Evolutionary conservation across 37 sponge, comb jelly and placozoan genomes (phyloP).

Genomic region (Bolinopsis microptera): DNA sequence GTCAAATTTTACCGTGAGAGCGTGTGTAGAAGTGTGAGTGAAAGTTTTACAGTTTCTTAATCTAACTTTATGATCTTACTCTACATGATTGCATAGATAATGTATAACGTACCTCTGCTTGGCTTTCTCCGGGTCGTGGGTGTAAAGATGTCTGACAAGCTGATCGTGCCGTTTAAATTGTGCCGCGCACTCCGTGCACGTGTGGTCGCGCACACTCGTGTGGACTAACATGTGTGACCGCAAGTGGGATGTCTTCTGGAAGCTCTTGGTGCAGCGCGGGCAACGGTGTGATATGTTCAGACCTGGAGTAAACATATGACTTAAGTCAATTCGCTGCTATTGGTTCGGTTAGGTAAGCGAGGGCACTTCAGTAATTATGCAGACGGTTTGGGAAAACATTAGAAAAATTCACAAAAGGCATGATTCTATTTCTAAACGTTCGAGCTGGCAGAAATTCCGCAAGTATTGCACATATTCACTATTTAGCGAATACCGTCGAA

Average conservation of each 20-base stretch:
- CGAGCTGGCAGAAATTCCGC: neutral
- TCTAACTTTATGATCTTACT: too few species aligned
- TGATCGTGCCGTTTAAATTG: constrained; percentile 36
- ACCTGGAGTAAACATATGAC: constrained; percentile 40
- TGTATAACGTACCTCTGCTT: constrained; percentile 35
- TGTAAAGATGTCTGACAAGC: constrained; percentile 56
- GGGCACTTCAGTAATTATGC: too few species aligned
- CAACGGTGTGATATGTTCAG: neutral
- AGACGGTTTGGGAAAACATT: too few species aligned
- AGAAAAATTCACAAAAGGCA: too few species aligned
- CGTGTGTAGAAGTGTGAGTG: neutral
- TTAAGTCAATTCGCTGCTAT: too few species aligned
- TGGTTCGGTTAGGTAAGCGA: too few species aligned
- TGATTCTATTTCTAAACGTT: too few species aligned
- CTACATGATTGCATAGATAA: too few species aligned
- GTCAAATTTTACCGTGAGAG: neutral
- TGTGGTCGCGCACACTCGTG: neutral
- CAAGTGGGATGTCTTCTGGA: constrained; percentile 48
- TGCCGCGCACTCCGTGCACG: neutral
- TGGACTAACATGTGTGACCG: neutral
- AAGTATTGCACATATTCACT: neutral
- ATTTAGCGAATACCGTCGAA: too few species aligned
- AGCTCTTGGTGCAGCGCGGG: constrained; percentile 9
- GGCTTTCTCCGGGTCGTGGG: constrained; percentile 12
- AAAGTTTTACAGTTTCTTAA: too few species aligned